Base-by-base conservation (phyloP, 2,113 vertebrate genomes). In the Passer montanus region DNA sequence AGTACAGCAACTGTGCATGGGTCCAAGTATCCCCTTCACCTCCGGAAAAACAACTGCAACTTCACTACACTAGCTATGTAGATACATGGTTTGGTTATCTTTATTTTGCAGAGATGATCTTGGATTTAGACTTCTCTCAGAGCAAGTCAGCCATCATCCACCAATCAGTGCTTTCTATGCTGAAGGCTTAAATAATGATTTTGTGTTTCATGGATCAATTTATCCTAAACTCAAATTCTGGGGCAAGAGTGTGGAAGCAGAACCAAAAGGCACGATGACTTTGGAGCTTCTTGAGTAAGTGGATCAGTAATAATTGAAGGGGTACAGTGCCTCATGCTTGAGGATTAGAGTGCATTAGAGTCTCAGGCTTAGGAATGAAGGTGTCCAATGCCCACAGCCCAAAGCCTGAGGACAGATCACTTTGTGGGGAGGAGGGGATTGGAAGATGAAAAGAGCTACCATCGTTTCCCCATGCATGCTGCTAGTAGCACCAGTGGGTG, bases 221-320 rank as follows among this genome's bases (percentile, higher is more conserved):
- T 99, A 99, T 92, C 99, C 99, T 62, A 99, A 99, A 96, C 98
- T 99, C 44, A 99, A 99, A 95, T 99, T 99, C 95, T 99, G 99
- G 99, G 99, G 99, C 13, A 99, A 99, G 96, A 99, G 99, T 3
- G 99, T 99, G 78, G 99, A 99, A 98, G 99, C 99, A 0, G 99
- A 99, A 93, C 99, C 99, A 55, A 99, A 98, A 93, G 99, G 99
- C 90, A 98, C 98, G 16, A 99, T 99, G 96, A 99, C 99, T n/a
- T 97, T 99, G 97, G 99, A 99, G 96, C 98, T 99, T 50, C 99
- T 99, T 76, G 98, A 98, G 99, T 99, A 97, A 98, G 99, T 98
- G 50, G 37, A 49, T 64, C 28, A 41, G 16, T 49, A 39, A 13
- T 26, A 68, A 84, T 13, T 69, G 43, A 52, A 10, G 31, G 41